Conservation (phyloP, 2,797 vertebrate species). For the Neosilurus mollespiculum region DNA sequence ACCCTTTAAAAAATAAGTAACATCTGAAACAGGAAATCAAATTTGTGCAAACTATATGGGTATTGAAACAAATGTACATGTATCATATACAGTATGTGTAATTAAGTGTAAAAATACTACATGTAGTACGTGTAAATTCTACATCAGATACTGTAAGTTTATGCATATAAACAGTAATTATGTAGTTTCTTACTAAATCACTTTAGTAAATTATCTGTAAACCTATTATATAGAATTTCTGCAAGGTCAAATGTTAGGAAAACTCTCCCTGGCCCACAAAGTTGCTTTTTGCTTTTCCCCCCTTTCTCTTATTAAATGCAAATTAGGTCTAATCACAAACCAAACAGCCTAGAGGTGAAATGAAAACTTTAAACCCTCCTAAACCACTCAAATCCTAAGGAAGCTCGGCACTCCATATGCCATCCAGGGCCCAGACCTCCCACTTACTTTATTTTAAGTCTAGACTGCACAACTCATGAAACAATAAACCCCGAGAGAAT, state of each 20-base stretch:
- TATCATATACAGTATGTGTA: too few relatives aligned
- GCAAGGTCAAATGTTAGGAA: neutral
- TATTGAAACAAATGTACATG: too few relatives aligned
- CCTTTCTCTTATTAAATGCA: slow-evolving; percentile 5
- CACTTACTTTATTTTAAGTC: slow-evolving; percentile 10
- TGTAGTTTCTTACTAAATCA: too few relatives aligned
- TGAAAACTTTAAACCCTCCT: neutral
- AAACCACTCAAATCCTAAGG: neutral
- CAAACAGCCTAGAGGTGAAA: slow-evolving; percentile 11
- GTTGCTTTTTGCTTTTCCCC: neutral
- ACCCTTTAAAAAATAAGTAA: neutral
- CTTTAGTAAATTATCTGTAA: too few relatives aligned
- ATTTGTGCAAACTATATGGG: neutral
- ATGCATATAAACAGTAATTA: too few relatives aligned
- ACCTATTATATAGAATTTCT: neutral
- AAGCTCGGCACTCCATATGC: neutral
- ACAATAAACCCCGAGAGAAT: slow-evolving; percentile 6
- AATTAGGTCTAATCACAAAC: slow-evolving; percentile 9
- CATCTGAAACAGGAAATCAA: neutral
- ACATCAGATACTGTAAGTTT: too few relatives aligned
- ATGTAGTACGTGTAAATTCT: too few relatives aligned
- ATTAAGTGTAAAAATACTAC: too few relatives aligned
- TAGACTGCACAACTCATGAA: slow-evolving; percentile 3
- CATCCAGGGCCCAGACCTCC: neutral
- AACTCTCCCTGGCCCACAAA: slow-evolving; percentile 5